Evolutionary conservation across 2,888 invertebrate species (phyloP).

Genomic region (Adela reaumurella): DNA sequence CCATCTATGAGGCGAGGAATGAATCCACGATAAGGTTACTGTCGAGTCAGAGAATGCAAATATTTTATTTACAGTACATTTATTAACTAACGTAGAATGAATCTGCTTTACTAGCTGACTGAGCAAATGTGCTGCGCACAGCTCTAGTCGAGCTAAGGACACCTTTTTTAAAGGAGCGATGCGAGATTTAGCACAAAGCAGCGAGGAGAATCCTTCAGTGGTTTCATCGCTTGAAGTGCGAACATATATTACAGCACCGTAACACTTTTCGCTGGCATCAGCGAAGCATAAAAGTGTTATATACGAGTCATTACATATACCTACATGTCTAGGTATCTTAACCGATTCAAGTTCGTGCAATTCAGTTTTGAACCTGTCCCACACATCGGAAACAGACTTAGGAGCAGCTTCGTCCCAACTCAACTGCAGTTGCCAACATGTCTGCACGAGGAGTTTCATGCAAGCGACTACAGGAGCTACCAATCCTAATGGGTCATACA

Average conservation of each 20-base stretch:
- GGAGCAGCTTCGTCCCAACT: conserved; percentile 2
- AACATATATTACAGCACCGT: conserved; percentile 2
- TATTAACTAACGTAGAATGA: not conserved
- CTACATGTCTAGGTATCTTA: conserved; percentile 1
- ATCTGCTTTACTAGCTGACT: conserved; percentile 1
- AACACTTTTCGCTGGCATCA: conserved; percentile 1
- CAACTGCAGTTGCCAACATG: not conserved
- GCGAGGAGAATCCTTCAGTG: not conserved
- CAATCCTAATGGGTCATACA: conserved; percentile 1
- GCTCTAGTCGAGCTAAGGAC: conserved; percentile 5
- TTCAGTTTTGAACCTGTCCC: not conserved
- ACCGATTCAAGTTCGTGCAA: not conserved
- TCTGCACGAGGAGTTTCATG: conserved; percentile 2
- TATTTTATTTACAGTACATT: conserved; percentile 5
- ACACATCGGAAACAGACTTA: not conserved
- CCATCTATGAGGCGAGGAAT: conserved; percentile 6
- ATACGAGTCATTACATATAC: not conserved
- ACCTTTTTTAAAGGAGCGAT: conserved; percentile 2
- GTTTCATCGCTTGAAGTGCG: not conserved
- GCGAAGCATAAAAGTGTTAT: conserved; percentile 1
- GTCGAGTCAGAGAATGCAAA: conserved; percentile 10
- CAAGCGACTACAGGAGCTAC: not conserved
- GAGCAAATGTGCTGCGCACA: conserved; percentile 4
- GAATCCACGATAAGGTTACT: conserved; percentile 9
- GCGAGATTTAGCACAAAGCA: conserved; percentile 2